Evolutionary conservation across 2,797 vertebrate species (phyloP), one percentile per base, ranked within the genome.

Genomic region (Scomberomorus guttatus): DNA sequence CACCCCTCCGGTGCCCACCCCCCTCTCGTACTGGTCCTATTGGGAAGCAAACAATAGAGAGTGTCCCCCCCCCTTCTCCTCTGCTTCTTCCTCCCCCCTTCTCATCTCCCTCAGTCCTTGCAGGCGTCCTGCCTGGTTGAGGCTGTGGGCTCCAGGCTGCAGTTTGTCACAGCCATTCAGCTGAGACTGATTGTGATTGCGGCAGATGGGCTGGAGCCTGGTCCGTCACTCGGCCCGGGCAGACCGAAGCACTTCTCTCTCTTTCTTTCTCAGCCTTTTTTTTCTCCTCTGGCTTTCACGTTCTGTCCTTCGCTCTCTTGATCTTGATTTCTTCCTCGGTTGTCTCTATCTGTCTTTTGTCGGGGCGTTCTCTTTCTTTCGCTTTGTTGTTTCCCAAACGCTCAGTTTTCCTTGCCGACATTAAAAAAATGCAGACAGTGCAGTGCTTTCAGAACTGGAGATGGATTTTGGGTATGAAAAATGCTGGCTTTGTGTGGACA

Each of bases 121-220:
- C 87, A 85, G 83, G 81, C 84, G 75, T 91, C 87, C 87, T 84
- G 88, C 87, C 79, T 88, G 86, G 87, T 89, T 37, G 81, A 84
- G 79, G 91, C 93, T 92, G 71, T 75, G 77, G 92, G 92, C 92
- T 88, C 91, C 87, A 74, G 85, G 88, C 91, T 92, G 89, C 85
- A 92, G 91, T 95, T 95, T 96, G 94, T 96, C 94, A 94, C 94
- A 94, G 93, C 92, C 95, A 84, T 94, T 97, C 92, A 96, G 91
- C 95, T 95, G 95, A 96, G 95, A 95, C 96, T 94, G 96, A 96
- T 95, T 93, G 91, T 95, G 95, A 96, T 96, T 92, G 94, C 91
- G 84, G 96, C 96, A 97, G 96, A 97, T 97, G 96, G 96, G 94
- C 94, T 83, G 91, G 91, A 94, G 94, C 89, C 92, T n/a, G 78